These are phyloP conservation scores for Melanargia galathea DNA, from an alignment of 2,888 invertebrate genomes.

Conservation along the genomic window DNA sequence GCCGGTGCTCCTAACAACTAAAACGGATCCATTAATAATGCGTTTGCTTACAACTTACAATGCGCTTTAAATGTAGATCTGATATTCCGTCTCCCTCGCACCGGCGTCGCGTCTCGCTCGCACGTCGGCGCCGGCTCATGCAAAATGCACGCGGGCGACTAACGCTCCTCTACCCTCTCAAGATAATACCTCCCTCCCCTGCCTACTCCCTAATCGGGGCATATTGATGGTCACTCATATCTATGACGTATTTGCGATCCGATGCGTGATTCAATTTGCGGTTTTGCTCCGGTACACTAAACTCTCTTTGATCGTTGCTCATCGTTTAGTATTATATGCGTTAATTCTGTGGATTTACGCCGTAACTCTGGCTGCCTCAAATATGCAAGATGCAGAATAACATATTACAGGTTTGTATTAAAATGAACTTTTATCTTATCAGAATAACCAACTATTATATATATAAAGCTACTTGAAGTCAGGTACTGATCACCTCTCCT, in stretches of 20 bases:
- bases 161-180: conserved; percentile 64
- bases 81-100: conserved; percentile 58
- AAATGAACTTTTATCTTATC: too few species aligned
- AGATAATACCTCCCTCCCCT: conserved; percentile 62
- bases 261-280: conserved; percentile 25
- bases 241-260: conserved; percentile 33
- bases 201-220: conserved; percentile 47
- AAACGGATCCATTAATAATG: conserved; percentile 82
- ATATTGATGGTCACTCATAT: conserved; percentile 54
- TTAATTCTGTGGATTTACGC: conserved; percentile 2
- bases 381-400: too few species aligned
- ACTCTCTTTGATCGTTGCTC: conserved; percentile 13
- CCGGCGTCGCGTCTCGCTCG: conserved; percentile 50
- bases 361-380: not conserved
- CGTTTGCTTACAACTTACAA: conserved; percentile 82
- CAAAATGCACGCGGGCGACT: conserved; percentile 75
- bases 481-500: too few species aligned
- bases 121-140: conserved; percentile 63
- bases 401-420: too few species aligned
- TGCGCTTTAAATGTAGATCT: conserved; percentile 82
- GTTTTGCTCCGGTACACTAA: conserved; percentile 7
- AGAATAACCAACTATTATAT: too few species aligned
- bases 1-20: conserved; percentile 76
- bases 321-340: not conserved
- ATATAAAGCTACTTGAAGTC: too few species aligned